A percentile compares a stretch with the other conserved stretches of the same genome.
Conservation (phyloP, 2,113 vertebrate genomes). For the Fukomys damarensis region DNA sequence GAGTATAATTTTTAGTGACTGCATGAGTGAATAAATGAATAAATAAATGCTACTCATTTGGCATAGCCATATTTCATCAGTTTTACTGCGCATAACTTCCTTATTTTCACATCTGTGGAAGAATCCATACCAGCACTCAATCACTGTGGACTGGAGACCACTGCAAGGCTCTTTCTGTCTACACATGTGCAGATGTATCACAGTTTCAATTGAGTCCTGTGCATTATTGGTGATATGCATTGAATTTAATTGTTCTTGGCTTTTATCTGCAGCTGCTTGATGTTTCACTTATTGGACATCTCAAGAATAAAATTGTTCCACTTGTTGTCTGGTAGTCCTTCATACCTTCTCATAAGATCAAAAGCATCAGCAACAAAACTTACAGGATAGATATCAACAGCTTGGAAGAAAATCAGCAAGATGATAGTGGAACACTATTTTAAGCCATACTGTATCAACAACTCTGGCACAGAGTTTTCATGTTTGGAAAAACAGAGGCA, state of each 20-base stretch:
- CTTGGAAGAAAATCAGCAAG: neutral
- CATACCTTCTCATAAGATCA: neutral
- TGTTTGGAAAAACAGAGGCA: neutral
- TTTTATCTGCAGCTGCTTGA: neutral
- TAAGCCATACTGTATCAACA: neutral
- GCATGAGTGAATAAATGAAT: slow-evolving; percentile 23
- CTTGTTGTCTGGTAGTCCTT: neutral
- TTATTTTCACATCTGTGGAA: neutral
- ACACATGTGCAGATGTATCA: neutral
- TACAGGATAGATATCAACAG: neutral
- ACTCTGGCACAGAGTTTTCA: neutral
- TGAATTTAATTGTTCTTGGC: neutral
- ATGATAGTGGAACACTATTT: slow-evolving; percentile 7
- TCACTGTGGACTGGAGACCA: neutral
- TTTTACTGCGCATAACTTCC: neutral
- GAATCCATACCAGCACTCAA: neutral
- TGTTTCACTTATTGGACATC: neutral
- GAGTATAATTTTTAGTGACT: neutral
- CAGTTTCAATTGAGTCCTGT: neutral
- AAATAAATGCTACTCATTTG: neutral
- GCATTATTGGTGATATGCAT: neutral
- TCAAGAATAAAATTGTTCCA: neutral
- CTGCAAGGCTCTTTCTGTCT: neutral
- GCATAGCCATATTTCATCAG: neutral
- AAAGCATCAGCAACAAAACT: neutral